Percentiles rank a stretch among this genome's conserved stretches.
Conservation (phyloP, 1,140 invertebrate genomes). For the Cotesia glomerata region DNA sequence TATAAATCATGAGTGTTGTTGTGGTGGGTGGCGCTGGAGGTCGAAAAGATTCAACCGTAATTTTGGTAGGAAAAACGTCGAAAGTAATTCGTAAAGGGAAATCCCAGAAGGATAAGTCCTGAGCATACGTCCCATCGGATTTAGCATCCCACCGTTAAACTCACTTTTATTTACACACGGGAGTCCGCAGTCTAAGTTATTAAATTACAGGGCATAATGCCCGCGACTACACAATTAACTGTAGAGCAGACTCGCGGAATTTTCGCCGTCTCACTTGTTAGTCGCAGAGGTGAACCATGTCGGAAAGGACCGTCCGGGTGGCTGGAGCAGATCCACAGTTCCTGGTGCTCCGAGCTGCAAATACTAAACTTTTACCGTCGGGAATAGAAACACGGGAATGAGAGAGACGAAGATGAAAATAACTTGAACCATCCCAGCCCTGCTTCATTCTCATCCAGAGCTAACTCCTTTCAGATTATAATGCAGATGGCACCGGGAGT, state of each 20-base stretch:
- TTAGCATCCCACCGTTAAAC: constrained; percentile 28
- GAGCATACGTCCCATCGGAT: constrained; percentile 20
- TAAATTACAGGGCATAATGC: constrained; percentile 40
- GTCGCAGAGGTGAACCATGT: neutral
- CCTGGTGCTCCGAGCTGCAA: constrained; percentile 5
- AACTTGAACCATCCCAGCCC: neutral
- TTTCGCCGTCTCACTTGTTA: neutral
- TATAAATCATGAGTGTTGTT: too few species aligned
- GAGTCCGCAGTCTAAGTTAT: constrained; percentile 27
- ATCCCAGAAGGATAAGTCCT: constrained; percentile 22
- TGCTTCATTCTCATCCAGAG: neutral
- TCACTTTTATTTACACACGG: constrained; percentile 30
- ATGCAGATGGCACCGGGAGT: constrained; percentile 42
- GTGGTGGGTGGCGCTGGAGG: too few species aligned
- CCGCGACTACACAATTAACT: constrained; percentile 39
- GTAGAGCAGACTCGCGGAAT: constrained; percentile 7
- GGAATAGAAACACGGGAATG: constrained; percentile 6
- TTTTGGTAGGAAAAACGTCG: neutral
- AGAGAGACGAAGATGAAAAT: neutral
- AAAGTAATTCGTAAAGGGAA: constrained; percentile 19
- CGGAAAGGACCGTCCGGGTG: constrained; percentile 3
- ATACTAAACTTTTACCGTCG: constrained; percentile 25
- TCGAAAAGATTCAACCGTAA: too few species aligned
- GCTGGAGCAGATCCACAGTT: neutral
- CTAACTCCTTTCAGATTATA: constrained; percentile 32